Percentiles rank a stretch among this genome's conserved stretches.
Evolutionary conservation across 2,113 vertebrate genomes (phyloP).

Genomic region (sheep (Ovis aries)): DNA sequence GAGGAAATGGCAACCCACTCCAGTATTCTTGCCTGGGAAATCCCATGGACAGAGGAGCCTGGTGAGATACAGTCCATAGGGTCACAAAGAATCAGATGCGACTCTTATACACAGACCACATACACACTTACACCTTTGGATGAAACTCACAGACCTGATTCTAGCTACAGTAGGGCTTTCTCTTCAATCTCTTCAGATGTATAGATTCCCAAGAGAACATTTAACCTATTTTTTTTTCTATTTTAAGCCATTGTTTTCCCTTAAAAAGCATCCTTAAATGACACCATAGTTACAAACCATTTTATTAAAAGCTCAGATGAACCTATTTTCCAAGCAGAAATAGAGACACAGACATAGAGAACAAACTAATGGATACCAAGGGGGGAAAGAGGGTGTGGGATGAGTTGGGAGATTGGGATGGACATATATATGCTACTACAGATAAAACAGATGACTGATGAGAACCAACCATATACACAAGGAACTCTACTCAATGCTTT

Average conservation of each 20-base stretch:
- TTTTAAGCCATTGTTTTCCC: neutral
- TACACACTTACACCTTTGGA: neutral
- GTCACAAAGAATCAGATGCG: neutral
- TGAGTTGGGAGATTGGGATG: neutral
- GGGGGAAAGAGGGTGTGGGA: rapidly evolving
- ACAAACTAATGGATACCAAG: neutral
- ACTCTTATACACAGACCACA: neutral
- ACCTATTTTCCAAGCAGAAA: neutral
- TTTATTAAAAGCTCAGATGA: neutral
- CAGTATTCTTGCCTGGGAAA: neutral
- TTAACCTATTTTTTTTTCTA: neutral
- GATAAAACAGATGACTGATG: neutral
- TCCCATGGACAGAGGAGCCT: neutral
- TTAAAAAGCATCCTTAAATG: neutral
- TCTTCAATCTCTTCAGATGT: neutral
- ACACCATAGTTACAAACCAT: neutral
- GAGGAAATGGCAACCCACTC: neutral
- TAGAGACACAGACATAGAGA: neutral
- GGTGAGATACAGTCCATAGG: neutral
- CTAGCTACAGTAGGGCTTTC: neutral
- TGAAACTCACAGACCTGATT: neutral
- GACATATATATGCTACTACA: neutral
- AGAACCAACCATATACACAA: neutral
- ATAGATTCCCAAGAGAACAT: neutral
- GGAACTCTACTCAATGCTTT: neutral